These are phyloP conservation scores for Drosophila algonquin DNA, from an alignment of 2,888 invertebrate genomes.

Conservation along the genomic window DNA sequence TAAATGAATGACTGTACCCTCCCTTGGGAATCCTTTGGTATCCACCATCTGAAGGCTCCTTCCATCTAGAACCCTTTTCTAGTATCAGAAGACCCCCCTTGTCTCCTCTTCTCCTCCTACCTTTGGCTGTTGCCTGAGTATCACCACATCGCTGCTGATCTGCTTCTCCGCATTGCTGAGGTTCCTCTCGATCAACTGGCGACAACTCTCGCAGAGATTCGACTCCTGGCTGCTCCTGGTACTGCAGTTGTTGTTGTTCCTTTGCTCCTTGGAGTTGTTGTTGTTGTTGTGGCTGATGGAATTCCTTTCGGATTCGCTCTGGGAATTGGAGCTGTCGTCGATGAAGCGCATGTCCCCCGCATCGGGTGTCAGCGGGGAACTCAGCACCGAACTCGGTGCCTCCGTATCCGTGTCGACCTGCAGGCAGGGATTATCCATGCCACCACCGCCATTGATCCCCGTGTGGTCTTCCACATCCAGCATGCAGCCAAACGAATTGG, in stretches of 20 bases:
- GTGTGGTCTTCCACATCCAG: slow-evolving; percentile 63
- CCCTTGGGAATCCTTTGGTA: background rate
- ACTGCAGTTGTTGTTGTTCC: slow-evolving; percentile 32
- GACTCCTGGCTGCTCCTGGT: slow-evolving; percentile 32
- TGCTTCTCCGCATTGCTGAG: slow-evolving; percentile 75
- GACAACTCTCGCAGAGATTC: slow-evolving; percentile 81
- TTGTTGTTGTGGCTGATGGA: slow-evolving; percentile 49
- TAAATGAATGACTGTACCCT: no score
- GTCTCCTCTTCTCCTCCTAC: slow-evolving; percentile 14
- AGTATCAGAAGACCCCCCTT: no score
- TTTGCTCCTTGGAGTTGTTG: slow-evolving; percentile 48
- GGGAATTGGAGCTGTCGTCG: slow-evolving; percentile 82
- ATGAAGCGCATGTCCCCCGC: slow-evolving; percentile 81
- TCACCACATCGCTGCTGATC: slow-evolving; percentile 49
- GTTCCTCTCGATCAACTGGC: slow-evolving; percentile 79
- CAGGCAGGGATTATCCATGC: slow-evolving; percentile 43
- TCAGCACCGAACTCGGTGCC: slow-evolving; percentile 43
- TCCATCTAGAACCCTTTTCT: no score
- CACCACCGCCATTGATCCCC: background rate
- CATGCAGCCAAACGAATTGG: slow-evolving; percentile 82
- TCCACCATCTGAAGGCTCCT: no score
- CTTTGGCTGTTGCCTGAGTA: slow-evolving; percentile 33
- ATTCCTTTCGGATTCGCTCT: slow-evolving; percentile 81
- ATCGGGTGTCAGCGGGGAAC: slow-evolving; percentile 59
- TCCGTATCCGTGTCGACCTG: slow-evolving; percentile 26